Base-by-base conservation (phyloP, 2,113 vertebrate species). In the Spheniscus mendiculus region DNA sequence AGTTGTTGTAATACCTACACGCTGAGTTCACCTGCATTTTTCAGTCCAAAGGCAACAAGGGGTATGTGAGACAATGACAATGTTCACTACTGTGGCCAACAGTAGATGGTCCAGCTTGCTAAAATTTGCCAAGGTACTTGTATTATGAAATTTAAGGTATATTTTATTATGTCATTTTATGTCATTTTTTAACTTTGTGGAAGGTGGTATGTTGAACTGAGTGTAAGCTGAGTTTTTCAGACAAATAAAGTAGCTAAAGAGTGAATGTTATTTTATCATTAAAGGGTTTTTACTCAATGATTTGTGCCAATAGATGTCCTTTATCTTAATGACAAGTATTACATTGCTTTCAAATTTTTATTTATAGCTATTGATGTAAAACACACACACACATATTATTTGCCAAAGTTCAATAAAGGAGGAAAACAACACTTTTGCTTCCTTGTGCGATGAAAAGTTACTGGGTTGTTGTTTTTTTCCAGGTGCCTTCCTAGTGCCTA, bases 181-280 rank as follows among this genome's bases (percentile, higher is more conserved):
- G 98, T 98, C 97, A 8, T 97, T 98, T 97, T 98, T 95, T 55
- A 97, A 92, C 94, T 97, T 89, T 93, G 98, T 98, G 98, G 95
- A 98, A 98, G 98, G 98, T 98, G 98, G 58, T 96, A 96, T 17
- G 96, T 97, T 91, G 97, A 98, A 95, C 98, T 91, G 97, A 97
- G 98, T 98, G 97, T 98, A 97, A 98, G 97, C 97, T 92, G 97
- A 98, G 98, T 98, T 98, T 98, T 98, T 98, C 98, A 98, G 97
- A 98, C 96, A 94, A 98, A 97, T 96, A 93, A 97, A 98, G 97
- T 98, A 98, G 98, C 97, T 98, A 96, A 97, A 95, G 97, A 97
- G 95, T 98, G 97, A 98, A 97, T 97, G 98, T 98, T 98, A 98
- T 98, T 98, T 98, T 98, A 98, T 97, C 98, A 98, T 98, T 98